phyloP scores from a whole-genome alignment of 2,797 vertebrate genomes.

The Sus cebifrons region DNA sequence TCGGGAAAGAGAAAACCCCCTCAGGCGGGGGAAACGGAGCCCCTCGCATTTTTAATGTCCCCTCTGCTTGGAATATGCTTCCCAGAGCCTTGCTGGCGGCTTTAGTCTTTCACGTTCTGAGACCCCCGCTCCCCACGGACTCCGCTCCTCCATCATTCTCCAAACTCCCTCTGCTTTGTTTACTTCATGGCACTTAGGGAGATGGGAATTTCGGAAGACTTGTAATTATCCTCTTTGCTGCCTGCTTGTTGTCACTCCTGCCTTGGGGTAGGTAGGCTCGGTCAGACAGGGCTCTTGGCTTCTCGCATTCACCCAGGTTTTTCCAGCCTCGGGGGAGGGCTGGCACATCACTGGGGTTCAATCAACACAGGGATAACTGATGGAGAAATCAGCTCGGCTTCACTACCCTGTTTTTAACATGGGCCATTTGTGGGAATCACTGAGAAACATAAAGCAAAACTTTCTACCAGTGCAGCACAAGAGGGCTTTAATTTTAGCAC shows the following conservation, averaged over 20 bases:
- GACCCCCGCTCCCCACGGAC: no score
- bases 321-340: background rate
- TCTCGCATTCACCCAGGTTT: background rate
- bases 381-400: background rate
- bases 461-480: background rate
- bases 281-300: no score
- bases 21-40: background rate
- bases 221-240: background rate
- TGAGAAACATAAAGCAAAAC: conserved; percentile 42
- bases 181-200: no score
- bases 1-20: background rate
- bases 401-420: background rate
- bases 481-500: background rate
- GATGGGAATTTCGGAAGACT: background rate
- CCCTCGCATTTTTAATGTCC: background rate
- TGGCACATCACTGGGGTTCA: background rate
- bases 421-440: background rate
- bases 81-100: accelerated
- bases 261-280: no score
- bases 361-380: background rate
- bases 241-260: background rate
- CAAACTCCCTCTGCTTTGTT: background rate
- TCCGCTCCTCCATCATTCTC: accelerated
- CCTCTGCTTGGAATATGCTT: background rate
- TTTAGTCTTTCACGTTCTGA: background rate